Conservation (phyloP, 2,113 vertebrate genomes). For the Pavo muticus region DNA sequence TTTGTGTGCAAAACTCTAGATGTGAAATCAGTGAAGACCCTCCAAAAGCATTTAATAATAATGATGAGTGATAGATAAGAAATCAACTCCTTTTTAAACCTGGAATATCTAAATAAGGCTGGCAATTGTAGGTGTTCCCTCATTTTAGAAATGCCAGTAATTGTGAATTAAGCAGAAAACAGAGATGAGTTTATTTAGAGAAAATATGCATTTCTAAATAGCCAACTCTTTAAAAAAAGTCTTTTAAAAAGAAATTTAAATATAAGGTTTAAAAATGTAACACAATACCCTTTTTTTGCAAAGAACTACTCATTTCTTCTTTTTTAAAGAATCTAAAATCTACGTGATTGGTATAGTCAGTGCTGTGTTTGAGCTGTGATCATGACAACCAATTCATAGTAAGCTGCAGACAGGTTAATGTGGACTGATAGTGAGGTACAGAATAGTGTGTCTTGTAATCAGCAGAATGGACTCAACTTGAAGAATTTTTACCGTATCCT, state of each 20-base stretch:
- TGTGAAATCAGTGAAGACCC: not conserved
- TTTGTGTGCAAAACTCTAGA: conserved; percentile 19
- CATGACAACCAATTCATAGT: not conserved
- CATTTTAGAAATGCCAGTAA: conserved; percentile 7
- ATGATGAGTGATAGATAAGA: conserved; percentile 13
- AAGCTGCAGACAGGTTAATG: not conserved
- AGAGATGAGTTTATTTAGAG: not conserved
- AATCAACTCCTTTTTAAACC: not conserved
- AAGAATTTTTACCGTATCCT: not conserved
- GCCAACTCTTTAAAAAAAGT: not conserved
- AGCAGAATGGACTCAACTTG: not conserved
- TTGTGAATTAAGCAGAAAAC: not conserved
- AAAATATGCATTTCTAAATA: not conserved
- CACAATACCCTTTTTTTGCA: not conserved
- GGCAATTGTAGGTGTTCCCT: conserved; percentile 11
- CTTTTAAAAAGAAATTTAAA: not conserved
- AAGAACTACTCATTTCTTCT: not conserved
- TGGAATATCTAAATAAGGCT: not conserved
- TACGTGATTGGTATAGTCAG: not conserved
- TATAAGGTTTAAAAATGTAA: not conserved
- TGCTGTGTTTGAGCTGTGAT: not conserved
- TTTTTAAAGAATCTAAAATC: not conserved
- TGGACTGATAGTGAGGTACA: not conserved
- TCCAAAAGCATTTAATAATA: not conserved
- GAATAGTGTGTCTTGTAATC: not conserved